Evolutionary conservation across 2,113 vertebrate genomes (phyloP).

Genomic region (Pithys albifrons): DNA sequence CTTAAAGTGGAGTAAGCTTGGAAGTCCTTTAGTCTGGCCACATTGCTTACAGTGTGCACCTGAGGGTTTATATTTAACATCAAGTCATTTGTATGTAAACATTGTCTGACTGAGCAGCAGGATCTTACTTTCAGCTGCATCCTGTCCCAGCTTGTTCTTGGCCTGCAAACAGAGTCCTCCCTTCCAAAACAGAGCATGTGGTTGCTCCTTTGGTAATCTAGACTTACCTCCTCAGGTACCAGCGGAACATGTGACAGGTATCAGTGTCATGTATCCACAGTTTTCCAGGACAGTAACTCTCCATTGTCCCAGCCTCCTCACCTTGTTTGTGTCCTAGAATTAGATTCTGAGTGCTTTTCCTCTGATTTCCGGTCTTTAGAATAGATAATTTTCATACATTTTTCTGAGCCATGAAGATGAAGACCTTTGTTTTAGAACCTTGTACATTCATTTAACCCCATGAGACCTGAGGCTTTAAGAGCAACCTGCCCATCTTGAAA

Average conservation of each 20-base stretch:
- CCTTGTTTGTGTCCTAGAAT: neutral
- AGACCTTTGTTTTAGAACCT: neutral
- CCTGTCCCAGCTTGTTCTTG: conserved; percentile 20
- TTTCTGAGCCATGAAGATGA: neutral
- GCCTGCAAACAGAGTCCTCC: neutral
- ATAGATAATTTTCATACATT: neutral
- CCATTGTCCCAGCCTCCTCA: neutral
- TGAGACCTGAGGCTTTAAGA: neutral
- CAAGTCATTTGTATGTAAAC: conserved; percentile 41
- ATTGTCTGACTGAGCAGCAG: neutral
- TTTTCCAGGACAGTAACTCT: neutral
- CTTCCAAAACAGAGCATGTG: neutral
- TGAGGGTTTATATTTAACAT: conserved; percentile 31
- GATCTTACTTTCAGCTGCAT: conserved; percentile 42
- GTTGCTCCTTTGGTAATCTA: neutral
- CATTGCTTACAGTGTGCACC: conserved; percentile 12
- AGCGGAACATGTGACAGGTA: neutral
- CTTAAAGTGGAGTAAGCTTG: neutral
- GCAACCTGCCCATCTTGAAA: neutral
- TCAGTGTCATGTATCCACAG: neutral
- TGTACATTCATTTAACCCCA: neutral
- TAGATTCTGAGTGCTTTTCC: neutral
- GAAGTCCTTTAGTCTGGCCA: neutral
- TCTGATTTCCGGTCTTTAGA: neutral
- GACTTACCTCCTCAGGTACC: neutral